Conservation (phyloP, 2,113 vertebrate genomes). For the Hypocryptadius cinnamomeus region DNA sequence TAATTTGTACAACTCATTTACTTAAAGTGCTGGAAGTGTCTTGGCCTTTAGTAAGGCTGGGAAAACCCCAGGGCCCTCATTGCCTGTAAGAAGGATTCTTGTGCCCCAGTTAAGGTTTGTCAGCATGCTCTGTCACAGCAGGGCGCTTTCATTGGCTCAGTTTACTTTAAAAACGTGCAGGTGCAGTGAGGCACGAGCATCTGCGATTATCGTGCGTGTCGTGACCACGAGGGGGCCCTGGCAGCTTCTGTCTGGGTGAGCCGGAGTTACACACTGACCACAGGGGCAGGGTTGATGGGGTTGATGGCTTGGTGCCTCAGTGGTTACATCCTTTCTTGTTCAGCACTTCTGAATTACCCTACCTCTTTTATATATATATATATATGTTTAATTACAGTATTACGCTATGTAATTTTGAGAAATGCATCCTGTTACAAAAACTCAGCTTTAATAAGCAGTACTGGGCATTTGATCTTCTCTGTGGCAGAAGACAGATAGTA, state of each 20-base stretch:
- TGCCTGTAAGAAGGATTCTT: not conserved
- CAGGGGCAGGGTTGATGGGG: not conserved
- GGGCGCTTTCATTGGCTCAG: not conserved
- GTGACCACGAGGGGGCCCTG: not conserved
- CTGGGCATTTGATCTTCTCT: not conserved
- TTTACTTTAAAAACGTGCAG: not conserved
- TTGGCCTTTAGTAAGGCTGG: not conserved
- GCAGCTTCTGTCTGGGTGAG: not conserved
- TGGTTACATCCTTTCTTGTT: not conserved
- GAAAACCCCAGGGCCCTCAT: not conserved
- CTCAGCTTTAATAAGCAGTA: not conserved
- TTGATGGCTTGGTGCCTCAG: not conserved
- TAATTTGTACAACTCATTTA: not conserved
- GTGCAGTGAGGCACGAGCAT: not conserved
- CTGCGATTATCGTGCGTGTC: accelerated
- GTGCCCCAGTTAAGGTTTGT: not conserved
- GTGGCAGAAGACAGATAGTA: not conserved
- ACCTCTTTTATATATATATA: not conserved
- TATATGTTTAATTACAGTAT: not conserved
- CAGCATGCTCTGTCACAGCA: accelerated
- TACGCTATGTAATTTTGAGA: not conserved
- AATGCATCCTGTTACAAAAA: not conserved
- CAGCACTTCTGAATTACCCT: not conserved
- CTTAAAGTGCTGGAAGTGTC: not conserved
- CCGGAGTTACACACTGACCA: accelerated